Percentiles rank a stretch among this genome's conserved stretches.
Evolutionary conservation across 2,113 vertebrate species (phyloP).

Genomic region (Melanerpes aurifrons): DNA sequence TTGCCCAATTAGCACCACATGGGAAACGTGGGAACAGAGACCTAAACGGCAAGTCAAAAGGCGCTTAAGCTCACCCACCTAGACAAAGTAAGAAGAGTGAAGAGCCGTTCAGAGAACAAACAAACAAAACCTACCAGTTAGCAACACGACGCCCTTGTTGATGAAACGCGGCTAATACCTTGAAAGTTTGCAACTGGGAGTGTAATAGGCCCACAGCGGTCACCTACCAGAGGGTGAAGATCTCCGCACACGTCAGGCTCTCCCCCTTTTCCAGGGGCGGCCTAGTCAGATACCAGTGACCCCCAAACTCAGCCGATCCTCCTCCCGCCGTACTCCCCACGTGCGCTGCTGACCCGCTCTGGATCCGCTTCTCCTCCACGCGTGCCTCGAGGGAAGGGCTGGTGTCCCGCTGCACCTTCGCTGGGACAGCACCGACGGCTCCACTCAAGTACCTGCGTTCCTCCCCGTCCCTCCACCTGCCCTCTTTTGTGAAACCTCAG

Average conservation of each 20-base stretch:
- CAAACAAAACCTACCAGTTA: too few relatives aligned
- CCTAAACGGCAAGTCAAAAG: not conserved
- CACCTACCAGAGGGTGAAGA: not conserved
- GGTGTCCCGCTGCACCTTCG: too few relatives aligned
- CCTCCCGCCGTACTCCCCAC: not conserved
- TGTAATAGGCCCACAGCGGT: rapidly evolving
- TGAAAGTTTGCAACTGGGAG: not conserved
- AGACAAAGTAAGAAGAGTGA: rapidly evolving
- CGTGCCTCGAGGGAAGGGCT: not conserved
- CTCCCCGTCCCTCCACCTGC: not conserved
- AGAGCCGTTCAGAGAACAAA: rapidly evolving
- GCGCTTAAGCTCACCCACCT: not conserved
- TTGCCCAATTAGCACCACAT: not conserved
- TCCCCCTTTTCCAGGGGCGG: rapidly evolving
- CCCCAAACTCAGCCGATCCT: not conserved
- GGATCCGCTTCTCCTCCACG: not conserved
- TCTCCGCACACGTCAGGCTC: not conserved
- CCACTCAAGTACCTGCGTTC: too few relatives aligned
- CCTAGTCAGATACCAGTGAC: rapidly evolving
- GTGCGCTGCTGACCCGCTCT: not conserved
- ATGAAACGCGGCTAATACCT: not conserved
- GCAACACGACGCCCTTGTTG: not conserved
- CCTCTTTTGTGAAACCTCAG: not conserved
- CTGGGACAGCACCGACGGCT: not conserved
- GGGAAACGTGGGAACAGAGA: rapidly evolving